Base-by-base conservation (phyloP, 2,888 invertebrate species). In the Brenthis daphne region DNA sequence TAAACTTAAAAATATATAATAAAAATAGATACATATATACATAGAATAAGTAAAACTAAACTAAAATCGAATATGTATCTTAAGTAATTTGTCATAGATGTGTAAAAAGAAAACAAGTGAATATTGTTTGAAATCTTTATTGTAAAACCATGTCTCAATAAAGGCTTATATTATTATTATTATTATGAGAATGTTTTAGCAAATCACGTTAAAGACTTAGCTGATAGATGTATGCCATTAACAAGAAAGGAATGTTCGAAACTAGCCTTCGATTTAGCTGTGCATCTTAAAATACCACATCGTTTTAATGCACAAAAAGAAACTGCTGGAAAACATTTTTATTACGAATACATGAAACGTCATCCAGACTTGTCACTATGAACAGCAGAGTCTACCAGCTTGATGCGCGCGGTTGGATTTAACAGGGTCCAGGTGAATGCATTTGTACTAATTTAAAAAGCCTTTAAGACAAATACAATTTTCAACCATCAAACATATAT, bases 391-490 rank as follows among this genome's bases (percentile, higher is more conserved):
- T 73, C 75, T 13, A 76, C 74, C 50, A 75, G 75, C 58, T 56
- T 75, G 63, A 74, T 71, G 71, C 64, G 75, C 0, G 74, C 73
- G 8, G 61, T 72, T 13, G 74, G 70, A 14, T 77, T 77, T 66
- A 76, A 77, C 64, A 77, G 68, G 68, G 57, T 69, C n/a, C 72
- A 76, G 55, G 76, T 77, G 5, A 69, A 73, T 64, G 24, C 74
- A n/a, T 76, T 73, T 76, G 66, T 55, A 60, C 70, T 11, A 74
- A 74, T 29, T 60, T 58, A 56, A 57, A 53, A 53, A 53, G 11
- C 0, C 50, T 76, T n/a, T 63, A 69, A 58, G 67, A 53, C 48
- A 24, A 73, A 56, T 69, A 73, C 64, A 76, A 76, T 51, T 77
- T 77, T 53, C 11, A 54, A 60, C 73, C 77, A 5, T 71, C 68